phyloP scores from a whole-genome alignment of 92 coral and sea anemone genomes.

The Parazoanthus darwini region DNA sequence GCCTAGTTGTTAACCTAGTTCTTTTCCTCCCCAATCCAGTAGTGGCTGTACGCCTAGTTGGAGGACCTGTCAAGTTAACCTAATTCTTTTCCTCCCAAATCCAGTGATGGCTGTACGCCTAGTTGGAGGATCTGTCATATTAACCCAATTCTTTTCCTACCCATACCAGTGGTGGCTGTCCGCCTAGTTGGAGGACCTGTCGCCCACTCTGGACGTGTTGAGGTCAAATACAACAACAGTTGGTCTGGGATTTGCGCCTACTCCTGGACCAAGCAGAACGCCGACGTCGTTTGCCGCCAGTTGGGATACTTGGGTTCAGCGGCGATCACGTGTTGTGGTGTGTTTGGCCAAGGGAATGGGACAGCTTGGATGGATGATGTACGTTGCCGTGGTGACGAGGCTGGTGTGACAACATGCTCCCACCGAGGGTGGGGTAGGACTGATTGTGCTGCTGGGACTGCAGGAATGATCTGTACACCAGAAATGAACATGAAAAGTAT shows the following conservation, averaged over 20 bases:
- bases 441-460: constrained; percentile 12
- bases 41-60: too few relatives aligned
- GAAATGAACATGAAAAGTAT: neutral
- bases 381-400: constrained; percentile 30
- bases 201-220: constrained; percentile 27
- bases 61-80: neutral
- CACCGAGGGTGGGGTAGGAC: constrained; percentile 31
- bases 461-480: constrained; percentile 3
- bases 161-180: neutral
- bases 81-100: too few relatives aligned
- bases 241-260: constrained; percentile 14
- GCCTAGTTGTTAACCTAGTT: too few relatives aligned
- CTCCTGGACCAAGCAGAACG: constrained; percentile 1
- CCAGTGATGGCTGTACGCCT: too few relatives aligned
- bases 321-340: constrained; percentile 19
- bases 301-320: constrained; percentile 1
- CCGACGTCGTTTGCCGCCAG: constrained; percentile 14
- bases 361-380: constrained; percentile 33
- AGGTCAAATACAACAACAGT: constrained; percentile 18
- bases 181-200: constrained; percentile 31
- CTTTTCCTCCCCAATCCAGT: neutral
- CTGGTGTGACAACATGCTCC: neutral
- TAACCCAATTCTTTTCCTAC: neutral
- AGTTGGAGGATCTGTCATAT: too few relatives aligned
- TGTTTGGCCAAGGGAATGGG: constrained; percentile 10